Evolutionary conservation across 2,888 invertebrate species (phyloP).

Genomic region (Dicycla oo): DNA sequence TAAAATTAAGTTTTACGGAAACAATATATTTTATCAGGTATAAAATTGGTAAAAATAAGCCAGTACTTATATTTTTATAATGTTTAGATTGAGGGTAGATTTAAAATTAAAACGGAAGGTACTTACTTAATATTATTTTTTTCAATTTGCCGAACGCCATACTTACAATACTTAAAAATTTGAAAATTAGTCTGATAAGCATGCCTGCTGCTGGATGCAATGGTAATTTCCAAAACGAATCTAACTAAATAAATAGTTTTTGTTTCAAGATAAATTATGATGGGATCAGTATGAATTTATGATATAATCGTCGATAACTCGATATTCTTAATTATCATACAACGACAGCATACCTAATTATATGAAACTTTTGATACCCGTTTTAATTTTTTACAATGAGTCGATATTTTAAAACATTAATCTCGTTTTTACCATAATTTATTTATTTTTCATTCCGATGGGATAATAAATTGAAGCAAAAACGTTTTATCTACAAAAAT

Average conservation of each 20-base stretch:
- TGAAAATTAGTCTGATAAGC: not conserved
- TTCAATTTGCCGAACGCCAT: not conserved
- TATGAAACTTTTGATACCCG: not conserved
- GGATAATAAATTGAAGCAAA: not conserved
- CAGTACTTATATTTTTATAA: too few species aligned
- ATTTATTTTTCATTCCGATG: conserved; percentile 12
- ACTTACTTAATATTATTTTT: too few species aligned
- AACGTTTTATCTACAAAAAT: not conserved
- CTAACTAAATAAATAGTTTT: too few species aligned
- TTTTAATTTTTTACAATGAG: conserved; percentile 7
- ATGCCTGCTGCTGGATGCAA: not conserved
- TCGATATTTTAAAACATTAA: conserved; percentile 24
- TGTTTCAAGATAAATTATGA: not conserved
- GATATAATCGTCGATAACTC: not conserved
- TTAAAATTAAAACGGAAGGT: not conserved
- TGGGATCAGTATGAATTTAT: not conserved
- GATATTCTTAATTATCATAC: not conserved
- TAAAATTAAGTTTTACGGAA: not conserved
- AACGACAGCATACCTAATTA: not conserved
- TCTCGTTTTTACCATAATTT: not conserved
- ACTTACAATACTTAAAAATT: not conserved
- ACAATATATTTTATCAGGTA: not conserved
- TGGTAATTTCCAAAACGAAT: not conserved
- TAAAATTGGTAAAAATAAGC: not conserved
- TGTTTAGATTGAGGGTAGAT: conserved; percentile 18